Conservation (phyloP, 2,888 invertebrate species). For the Drosophila nr. perissopoda region DNA sequence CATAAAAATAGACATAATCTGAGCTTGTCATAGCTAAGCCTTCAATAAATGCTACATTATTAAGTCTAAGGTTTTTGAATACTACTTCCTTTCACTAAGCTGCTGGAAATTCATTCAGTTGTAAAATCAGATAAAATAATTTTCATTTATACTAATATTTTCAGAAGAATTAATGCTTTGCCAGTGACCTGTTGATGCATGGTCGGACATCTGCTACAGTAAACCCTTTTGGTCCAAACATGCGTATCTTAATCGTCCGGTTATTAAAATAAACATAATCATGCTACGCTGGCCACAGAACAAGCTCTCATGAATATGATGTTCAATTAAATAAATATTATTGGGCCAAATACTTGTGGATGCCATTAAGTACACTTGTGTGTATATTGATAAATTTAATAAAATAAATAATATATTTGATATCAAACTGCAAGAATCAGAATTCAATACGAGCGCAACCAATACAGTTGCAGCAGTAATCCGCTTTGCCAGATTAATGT, state of each 20-base stretch:
- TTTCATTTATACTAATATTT: neutral
- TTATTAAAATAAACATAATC: neutral
- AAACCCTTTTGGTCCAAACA: too few species aligned
- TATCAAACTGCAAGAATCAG: neutral
- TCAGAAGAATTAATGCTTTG: neutral
- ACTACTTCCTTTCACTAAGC: neutral
- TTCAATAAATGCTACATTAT: neutral
- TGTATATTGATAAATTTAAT: neutral
- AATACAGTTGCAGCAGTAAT: conserved; percentile 18
- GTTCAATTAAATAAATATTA: neutral
- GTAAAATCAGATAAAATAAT: neutral
- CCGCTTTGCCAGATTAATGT: conserved; percentile 33
- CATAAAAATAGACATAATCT: neutral
- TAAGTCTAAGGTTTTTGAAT: neutral
- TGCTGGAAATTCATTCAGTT: neutral
- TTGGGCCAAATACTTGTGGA: neutral
- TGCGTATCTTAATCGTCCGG: neutral
- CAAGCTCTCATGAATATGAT: neutral
- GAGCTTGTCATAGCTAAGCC: neutral
- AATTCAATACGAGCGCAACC: conserved; percentile 6
- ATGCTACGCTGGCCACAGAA: neutral
- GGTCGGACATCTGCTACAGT: neutral
- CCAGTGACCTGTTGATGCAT: neutral
- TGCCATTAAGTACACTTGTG: neutral
- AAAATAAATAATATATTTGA: neutral